Base-by-base conservation (phyloP, 1,140 invertebrate species). In the Phymastichus coffea region DNA sequence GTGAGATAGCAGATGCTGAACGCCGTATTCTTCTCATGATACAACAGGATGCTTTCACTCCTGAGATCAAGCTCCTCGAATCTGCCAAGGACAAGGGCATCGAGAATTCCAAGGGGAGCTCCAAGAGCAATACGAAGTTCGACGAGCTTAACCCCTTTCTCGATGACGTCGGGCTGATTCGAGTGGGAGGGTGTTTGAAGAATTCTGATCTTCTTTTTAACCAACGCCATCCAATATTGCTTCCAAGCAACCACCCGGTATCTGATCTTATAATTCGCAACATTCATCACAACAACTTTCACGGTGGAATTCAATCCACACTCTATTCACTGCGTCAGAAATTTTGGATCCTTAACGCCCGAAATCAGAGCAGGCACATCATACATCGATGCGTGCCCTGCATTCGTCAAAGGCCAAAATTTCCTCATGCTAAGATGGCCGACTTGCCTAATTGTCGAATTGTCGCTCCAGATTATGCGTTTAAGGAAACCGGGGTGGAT, bases 121-220 rank as follows among this genome's bases (percentile, higher is more conserved):
- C n/a, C n/a, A n/a, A n/a, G n/a, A 33, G 12, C 6, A 12, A 56
- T 56, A 25, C 22, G 68, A 19, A 43, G 15, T 55, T 33, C 12
- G 28, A 22, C 51, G 57, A 12, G 37, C 51, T 65, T 20, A 33
- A 52, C 35, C 74, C 72, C 0, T 77, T 77, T 54, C 7, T 79
- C n/a, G 74, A 78, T 49, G 1, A 62, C 14, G 30, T 64, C 9
- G 66, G 67, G n/a, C 15, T 80, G 1, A 15, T 79, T 3, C 57
- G 75, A 43, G 78, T 80, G 25, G 76, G 74, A 10, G 75, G 77
- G 7, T 25, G 75, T 23, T 48, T 80, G 12, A 14, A 52, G n/a
- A 62, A 76, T 40, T 41, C 70, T 1, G 40, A 63, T 9, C 15
- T 77, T 1, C 30, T 63, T 2, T 49, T 66, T 40, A 55, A 67